Evolutionary conservation across 2,888 invertebrate genomes (phyloP), one percentile per base, ranked within the genome.

Genomic region (Macropis europaea): DNA sequence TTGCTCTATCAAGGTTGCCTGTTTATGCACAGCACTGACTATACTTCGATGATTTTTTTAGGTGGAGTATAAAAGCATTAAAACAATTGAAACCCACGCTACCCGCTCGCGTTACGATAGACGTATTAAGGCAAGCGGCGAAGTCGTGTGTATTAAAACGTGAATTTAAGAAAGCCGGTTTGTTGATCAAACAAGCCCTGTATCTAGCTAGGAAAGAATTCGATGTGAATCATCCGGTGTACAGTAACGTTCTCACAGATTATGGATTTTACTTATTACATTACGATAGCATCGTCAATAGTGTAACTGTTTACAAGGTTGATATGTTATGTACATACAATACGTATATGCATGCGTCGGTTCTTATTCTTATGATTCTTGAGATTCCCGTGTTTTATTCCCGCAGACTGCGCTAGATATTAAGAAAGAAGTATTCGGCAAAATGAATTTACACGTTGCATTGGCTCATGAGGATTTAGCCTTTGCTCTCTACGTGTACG

Each of bases 181-280:
- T 96, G 77, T 91, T 97, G 53, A 96, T 97, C 79, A 93, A 94
- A 73, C 95, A 97, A 90, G 97, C 97, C 0, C 94, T 96, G 40
- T 93, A 93, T 69, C 91, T 94, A 57, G 95, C 95, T 11, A 92
- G 94, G 13, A 91, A 91, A 79, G 90, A 92, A 43, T 94, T 93
- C 90, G 93, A 93, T 1, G 90, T 91, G 22, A 89, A 91, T n/a
- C 96, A 97, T 91, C 96, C 96, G 60, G 94, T 95, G 84, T 95
- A 95, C 89, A 95, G 97, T 22, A 96, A 96, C 89, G 94, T 96
- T 40, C 91, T 98, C 67, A 92, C 96, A 79, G 97, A 97, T 91
- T 97, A 96, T 90, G 98, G 97, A 76, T 97, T 96, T 91, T 97
- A 96, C 89, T 91, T 97, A 84, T 92, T 97, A 80, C 97, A 97